These are phyloP conservation scores for Aspidiotus destructor DNA, from an alignment of 2,888 invertebrate genomes.

Conservation along the genomic window DNA sequence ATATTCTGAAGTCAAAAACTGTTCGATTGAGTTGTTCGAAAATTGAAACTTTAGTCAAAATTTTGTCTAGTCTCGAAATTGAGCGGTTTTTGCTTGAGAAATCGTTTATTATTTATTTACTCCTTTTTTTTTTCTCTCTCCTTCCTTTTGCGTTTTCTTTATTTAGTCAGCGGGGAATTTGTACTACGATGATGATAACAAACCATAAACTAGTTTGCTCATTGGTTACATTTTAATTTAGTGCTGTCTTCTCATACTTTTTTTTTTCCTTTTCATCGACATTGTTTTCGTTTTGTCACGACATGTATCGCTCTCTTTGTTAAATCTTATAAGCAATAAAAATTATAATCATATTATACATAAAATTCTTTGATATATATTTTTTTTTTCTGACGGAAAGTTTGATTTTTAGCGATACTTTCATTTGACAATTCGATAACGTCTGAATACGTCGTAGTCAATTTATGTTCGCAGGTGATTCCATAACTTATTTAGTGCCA, in stretches of 20 bases:
- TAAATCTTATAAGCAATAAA: constrained; percentile 30
- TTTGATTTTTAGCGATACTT: too few species aligned
- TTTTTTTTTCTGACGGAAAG: too few species aligned
- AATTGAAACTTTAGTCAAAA: neutral
- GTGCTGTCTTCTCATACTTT: constrained; percentile 13
- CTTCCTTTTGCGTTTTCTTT: neutral
- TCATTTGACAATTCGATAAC: too few species aligned
- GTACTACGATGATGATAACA: constrained; percentile 6
- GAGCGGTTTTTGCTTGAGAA: constrained; percentile 1
- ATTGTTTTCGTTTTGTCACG: constrained; percentile 11
- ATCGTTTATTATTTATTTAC: neutral
- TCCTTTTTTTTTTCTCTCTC: too few species aligned
- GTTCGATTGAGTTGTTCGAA: constrained; percentile 8
- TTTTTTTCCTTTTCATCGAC: neutral
- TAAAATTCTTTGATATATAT: neutral
- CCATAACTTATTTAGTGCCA: constrained; percentile 29
- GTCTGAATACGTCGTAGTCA: constrained; percentile 8
- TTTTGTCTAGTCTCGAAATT: neutral
- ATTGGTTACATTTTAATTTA: constrained; percentile 25
- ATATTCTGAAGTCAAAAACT: neutral
- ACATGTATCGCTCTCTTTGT: constrained; percentile 28
- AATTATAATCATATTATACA: constrained; percentile 27
- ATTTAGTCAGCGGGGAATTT: constrained; percentile 21
- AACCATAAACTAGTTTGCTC: constrained; percentile 32
- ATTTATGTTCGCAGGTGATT: constrained; percentile 27